phyloP scores from a whole-genome alignment of 2,797 vertebrate genomes.

The Pseudomugil gertrudae region DNA sequence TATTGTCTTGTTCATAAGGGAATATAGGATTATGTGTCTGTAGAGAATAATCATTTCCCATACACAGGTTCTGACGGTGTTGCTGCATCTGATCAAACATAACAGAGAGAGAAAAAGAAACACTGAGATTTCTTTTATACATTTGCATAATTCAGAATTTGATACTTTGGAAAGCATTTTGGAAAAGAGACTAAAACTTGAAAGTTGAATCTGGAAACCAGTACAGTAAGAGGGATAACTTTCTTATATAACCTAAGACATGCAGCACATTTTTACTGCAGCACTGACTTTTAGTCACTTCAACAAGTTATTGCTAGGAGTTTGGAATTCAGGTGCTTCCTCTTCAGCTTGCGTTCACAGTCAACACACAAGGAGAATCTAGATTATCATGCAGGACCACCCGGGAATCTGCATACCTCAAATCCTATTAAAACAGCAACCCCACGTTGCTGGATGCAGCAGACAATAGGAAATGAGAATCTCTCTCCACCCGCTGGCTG shows the following conservation, averaged over 20 bases:
- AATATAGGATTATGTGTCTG: conserved; percentile 36
- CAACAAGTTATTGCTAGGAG: conserved; percentile 26
- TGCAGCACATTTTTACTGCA: too few species aligned
- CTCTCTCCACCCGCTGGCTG: conserved; percentile 19
- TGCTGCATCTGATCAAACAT: conserved; percentile 34
- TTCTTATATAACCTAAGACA: too few species aligned
- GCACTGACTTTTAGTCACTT: too few species aligned
- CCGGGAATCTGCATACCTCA: conserved; percentile 50
- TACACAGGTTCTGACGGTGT: conserved; percentile 16
- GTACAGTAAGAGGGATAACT: not conserved
- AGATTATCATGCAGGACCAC: conserved; percentile 66
- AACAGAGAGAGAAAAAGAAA: conserved; percentile 3
- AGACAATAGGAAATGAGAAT: conserved; percentile 39
- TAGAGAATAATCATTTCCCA: conserved; percentile 33
- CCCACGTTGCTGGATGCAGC: conserved; percentile 38
- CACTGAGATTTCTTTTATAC: conserved; percentile 3
- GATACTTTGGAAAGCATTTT: not conserved
- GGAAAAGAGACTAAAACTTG: too few species aligned
- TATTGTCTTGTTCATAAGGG: conserved; percentile 31
- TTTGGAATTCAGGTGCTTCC: conserved; percentile 37
- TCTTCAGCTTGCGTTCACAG: conserved; percentile 56
- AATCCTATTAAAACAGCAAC: conserved; percentile 68
- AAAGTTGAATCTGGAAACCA: not conserved
- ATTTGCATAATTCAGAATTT: not conserved
- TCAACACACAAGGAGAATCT: conserved; percentile 51